phyloP scores from a whole-genome alignment of 2,888 invertebrate genomes.

The Pseudoips prasinana region DNA sequence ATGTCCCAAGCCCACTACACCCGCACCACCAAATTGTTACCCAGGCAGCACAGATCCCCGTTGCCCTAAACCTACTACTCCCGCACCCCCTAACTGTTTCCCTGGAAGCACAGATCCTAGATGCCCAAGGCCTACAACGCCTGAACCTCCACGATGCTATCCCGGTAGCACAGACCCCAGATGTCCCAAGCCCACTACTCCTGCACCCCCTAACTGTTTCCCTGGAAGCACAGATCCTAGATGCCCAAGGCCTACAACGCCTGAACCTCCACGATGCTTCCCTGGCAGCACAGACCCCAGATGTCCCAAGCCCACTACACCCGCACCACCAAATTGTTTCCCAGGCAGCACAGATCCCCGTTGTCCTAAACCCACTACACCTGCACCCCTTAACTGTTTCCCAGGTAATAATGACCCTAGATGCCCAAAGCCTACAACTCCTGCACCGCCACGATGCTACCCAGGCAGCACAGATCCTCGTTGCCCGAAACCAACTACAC shows the following conservation, averaged over 20 bases:
- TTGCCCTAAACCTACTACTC: slow-evolving; percentile 15
- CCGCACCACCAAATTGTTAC: slow-evolving; percentile 14
- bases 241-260: slow-evolving; percentile 31
- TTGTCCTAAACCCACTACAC: slow-evolving; percentile 45
- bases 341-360: slow-evolving; percentile 37
- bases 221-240: slow-evolving; percentile 25
- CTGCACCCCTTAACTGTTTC: slow-evolving; percentile 19
- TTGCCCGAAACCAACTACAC: slow-evolving; percentile 39
- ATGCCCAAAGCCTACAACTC: slow-evolving; percentile 37
- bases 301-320: slow-evolving; percentile 32
- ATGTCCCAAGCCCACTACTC: slow-evolving; percentile 41
- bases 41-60: slow-evolving; percentile 11
- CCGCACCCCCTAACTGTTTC: slow-evolving; percentile 7
- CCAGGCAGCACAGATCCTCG: slow-evolving; percentile 32
- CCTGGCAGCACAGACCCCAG: slow-evolving; percentile 38
- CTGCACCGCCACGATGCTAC: slow-evolving; percentile 30
- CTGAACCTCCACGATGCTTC: slow-evolving; percentile 35
- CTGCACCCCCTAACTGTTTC: slow-evolving; percentile 26
- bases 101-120: slow-evolving; percentile 11
- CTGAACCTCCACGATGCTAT: slow-evolving; percentile 19
- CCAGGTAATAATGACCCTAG: slow-evolving; percentile 41
- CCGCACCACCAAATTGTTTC: slow-evolving; percentile 35
- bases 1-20: slow-evolving; percentile 22
- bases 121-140: slow-evolving; percentile 28
- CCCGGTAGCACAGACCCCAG: slow-evolving; percentile 44